Evolutionary conservation across 2,888 invertebrate species (phyloP).

Genomic region (Sarcophaga rosellei): DNA sequence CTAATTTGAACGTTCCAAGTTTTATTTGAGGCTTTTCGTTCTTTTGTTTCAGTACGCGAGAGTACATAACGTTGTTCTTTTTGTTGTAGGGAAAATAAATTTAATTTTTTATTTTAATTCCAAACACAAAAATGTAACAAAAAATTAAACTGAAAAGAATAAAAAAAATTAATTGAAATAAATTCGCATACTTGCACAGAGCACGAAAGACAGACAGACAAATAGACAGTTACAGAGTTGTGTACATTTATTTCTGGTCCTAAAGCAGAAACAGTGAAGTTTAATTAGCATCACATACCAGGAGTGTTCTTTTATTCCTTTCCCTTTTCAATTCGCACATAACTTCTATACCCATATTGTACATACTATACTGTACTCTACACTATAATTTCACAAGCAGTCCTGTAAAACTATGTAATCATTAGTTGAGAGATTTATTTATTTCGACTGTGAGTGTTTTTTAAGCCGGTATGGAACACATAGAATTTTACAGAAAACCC

Average conservation of each 20-base stretch:
- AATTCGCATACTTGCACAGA: slow-evolving; percentile 1
- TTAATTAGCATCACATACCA: slow-evolving; percentile 48
- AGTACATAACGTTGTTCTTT: background rate
- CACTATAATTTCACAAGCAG: too few species aligned
- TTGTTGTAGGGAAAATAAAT: slow-evolving; percentile 37
- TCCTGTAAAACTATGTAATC: too few species aligned
- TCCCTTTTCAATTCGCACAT: background rate
- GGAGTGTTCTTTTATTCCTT: background rate
- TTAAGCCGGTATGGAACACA: too few species aligned
- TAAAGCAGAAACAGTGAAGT: slow-evolving; percentile 21
- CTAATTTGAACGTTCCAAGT: slow-evolving; percentile 43
- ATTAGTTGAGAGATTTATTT: too few species aligned
- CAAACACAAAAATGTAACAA: slow-evolving; percentile 45
- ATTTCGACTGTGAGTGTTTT: too few species aligned
- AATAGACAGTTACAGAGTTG: background rate
- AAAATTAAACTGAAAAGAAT: background rate
- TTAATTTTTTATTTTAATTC: slow-evolving; percentile 49
- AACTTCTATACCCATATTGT: background rate
- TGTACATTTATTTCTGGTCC: background rate
- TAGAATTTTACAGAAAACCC: too few species aligned
- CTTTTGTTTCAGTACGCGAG: background rate
- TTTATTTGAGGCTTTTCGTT: slow-evolving; percentile 1
- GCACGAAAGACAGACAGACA: background rate
- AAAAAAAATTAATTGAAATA: background rate
- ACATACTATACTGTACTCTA: background rate